Percentiles rank a stretch among this genome's conserved stretches.
phyloP scores from a whole-genome alignment of 2,888 invertebrate species.

The Platynereis dumerilii region DNA sequence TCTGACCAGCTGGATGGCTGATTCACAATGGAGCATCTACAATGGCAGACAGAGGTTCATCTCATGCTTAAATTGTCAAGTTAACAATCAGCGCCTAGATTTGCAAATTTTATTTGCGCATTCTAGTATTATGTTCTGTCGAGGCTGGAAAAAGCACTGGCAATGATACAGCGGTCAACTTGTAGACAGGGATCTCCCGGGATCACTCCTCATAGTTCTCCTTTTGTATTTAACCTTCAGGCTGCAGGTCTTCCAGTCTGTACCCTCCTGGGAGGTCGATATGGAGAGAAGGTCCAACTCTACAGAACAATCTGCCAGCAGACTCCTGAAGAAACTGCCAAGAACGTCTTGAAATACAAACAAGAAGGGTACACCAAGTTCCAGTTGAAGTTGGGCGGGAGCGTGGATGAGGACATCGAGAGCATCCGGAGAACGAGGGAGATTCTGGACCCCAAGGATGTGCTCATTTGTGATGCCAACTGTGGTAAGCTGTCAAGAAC shows the following conservation, averaged over 20 bases:
- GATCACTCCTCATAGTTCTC: no score
- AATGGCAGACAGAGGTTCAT: no score
- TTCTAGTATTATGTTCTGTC: no score
- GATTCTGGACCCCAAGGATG: slow-evolving; percentile 12
- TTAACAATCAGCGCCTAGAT: no score
- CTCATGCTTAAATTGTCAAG: no score
- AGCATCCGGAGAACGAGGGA: slow-evolving; percentile 10
- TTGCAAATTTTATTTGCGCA: no score
- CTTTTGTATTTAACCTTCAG: no score
- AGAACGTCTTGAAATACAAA: slow-evolving; percentile 25
- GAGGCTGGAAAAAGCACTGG: no score
- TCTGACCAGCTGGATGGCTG: no score
- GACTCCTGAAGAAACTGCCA: slow-evolving; percentile 23
- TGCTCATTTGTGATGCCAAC: slow-evolving; percentile 29
- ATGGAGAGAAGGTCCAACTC: slow-evolving; percentile 27
- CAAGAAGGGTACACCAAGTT: slow-evolving; percentile 28
- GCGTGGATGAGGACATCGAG: slow-evolving; percentile 27
- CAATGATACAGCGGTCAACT: no score
- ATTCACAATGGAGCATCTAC: no score
- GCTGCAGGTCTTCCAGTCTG: slow-evolving; percentile 25
- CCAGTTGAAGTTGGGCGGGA: slow-evolving; percentile 33
- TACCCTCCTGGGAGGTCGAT: slow-evolving; percentile 32
- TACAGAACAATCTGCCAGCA: slow-evolving; percentile 30
- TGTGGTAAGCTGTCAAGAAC: slow-evolving; percentile 27
- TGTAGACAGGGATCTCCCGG: no score